These are phyloP conservation scores for Monochamus saltuarius DNA, from an alignment of 1,140 invertebrate genomes.

Conservation along the genomic window DNA sequence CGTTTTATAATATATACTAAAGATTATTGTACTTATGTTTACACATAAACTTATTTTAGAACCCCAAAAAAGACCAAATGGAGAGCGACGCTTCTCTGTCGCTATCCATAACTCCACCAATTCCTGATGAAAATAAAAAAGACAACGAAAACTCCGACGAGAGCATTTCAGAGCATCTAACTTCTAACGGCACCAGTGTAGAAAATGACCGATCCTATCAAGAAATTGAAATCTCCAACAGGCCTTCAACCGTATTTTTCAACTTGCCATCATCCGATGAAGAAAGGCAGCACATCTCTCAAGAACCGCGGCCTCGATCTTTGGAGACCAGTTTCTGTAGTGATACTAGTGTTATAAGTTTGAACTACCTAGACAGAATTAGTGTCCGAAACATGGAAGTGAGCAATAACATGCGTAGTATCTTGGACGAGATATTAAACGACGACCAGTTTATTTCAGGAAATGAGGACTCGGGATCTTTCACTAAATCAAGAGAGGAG, in stretches of 20 bases:
- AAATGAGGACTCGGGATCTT: conserved; percentile 16
- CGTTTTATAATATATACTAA: too few species aligned
- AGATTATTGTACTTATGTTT: too few species aligned
- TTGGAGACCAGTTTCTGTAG: conserved; percentile 35
- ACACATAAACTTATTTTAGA: too few species aligned
- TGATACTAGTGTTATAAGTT: conserved; percentile 29
- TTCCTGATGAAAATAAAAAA: conserved; percentile 21
- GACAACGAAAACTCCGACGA: conserved; percentile 23
- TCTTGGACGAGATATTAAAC: conserved; percentile 47
- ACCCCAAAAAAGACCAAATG: too few species aligned
- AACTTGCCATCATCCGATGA: conserved; percentile 12
- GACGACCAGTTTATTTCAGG: conserved; percentile 40
- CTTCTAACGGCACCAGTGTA: conserved; percentile 35
- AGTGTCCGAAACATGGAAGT: conserved; percentile 4
- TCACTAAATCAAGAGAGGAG: conserved; percentile 32
- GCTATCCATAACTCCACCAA: conserved; percentile 30
- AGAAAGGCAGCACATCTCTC: conserved; percentile 22
- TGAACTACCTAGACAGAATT: conserved; percentile 16
- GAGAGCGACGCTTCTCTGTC: conserved; percentile 22
- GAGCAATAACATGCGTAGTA: conserved; percentile 38
- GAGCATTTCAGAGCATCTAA: conserved; percentile 44
- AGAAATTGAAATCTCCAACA: conserved; percentile 47
- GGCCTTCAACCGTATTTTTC: conserved; percentile 16
- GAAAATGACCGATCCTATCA: conserved; percentile 49
- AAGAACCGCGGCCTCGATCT: conserved; percentile 21